phyloP scores from a whole-genome alignment of 1,140 invertebrate species.

The Geopemphigus sp. region DNA sequence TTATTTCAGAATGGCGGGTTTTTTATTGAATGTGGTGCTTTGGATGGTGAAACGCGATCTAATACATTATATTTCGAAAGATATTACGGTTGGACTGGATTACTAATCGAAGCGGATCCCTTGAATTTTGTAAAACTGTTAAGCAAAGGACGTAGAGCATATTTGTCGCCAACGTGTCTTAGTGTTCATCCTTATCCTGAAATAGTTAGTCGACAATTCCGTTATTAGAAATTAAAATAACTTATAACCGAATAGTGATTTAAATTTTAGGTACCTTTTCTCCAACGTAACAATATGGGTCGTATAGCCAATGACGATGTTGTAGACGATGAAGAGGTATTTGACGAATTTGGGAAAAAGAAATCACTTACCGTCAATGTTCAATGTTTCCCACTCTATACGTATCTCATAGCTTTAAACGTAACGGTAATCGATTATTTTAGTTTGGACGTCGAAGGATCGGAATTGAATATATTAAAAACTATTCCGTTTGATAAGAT shows the following conservation, averaged over 20 bases:
- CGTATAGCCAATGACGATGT: slow-evolving; percentile 54
- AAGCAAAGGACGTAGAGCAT: slow-evolving; percentile 57
- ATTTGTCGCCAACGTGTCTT: slow-evolving; percentile 57
- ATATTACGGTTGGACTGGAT: slow-evolving; percentile 57
- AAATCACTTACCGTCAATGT: slow-evolving; percentile 54
- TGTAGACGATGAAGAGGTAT: slow-evolving; percentile 32
- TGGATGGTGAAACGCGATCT: slow-evolving; percentile 60
- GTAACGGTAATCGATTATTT: slow-evolving; percentile 58
- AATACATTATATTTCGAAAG: slow-evolving; percentile 60
- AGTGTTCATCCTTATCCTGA: slow-evolving; percentile 56
- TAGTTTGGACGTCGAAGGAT: slow-evolving; percentile 60
- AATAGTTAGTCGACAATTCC: slow-evolving; percentile 54
- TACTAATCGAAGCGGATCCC: slow-evolving; percentile 62
- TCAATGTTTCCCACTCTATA: slow-evolving; percentile 60
- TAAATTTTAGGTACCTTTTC: slow-evolving; percentile 55
- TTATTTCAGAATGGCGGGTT: slow-evolving; percentile 58
- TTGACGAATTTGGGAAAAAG: slow-evolving; percentile 47
- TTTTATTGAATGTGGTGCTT: slow-evolving; percentile 60
- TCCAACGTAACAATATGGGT: slow-evolving; percentile 56
- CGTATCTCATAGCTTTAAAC: slow-evolving; percentile 58
- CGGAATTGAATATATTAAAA: slow-evolving; percentile 60
- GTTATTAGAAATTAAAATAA: too few relatives aligned
- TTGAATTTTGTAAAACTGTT: slow-evolving; percentile 58
- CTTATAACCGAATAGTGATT: not conserved
- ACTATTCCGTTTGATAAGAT: slow-evolving; percentile 60